Base-by-base conservation (phyloP, 1,140 invertebrate genomes). In the Drosophila tani region DNA sequence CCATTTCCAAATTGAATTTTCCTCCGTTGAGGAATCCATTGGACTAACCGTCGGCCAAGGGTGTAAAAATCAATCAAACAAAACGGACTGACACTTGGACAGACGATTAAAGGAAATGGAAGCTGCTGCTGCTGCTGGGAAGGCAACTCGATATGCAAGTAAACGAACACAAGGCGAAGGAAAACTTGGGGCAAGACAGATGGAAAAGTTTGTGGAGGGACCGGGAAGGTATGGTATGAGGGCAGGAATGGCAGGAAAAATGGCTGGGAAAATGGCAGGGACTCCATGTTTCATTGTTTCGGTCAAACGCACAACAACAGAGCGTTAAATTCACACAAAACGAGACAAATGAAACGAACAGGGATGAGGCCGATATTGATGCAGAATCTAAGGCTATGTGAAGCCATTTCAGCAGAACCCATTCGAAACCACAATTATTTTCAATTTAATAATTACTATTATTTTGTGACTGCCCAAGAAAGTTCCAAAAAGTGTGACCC, bases 281-380 rank as follows among this genome's bases (percentile, higher is more conserved):
- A 82, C 68, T 75, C 75, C 29, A 8, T 65, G 63, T 79, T 40
- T 56, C 80, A 82, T 82, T 82, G 80, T 82, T 82, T 82, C 80
- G 80, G 80, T 82, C 64, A 82, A 82, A 65, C 68, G 80, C 80
- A 82, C 80, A 82, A 75, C 80, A 82, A 82, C 80, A 79, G 75
- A 79, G 59, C 80, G 80, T 82, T 79, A 82, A 82, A 82, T 82
- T 82, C 63, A 35, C 38, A 43, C 41, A 68, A 32, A 59, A 21
- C 6, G 46, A 47, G 41, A 49, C 32, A 62, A 53, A 53, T 40
- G 32, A 53, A 67, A 67, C 41, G 14, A 43, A 29, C 38, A 11
- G 17, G 66, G 47, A 69, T 50, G 19, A 67, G 47, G 45, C 6
- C 40, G 63, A 45, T 35, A 63, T 66, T 35, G 27, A 60, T 45